Conservation (phyloP, 2,113 vertebrate species). For the Regulus satrapa region DNA sequence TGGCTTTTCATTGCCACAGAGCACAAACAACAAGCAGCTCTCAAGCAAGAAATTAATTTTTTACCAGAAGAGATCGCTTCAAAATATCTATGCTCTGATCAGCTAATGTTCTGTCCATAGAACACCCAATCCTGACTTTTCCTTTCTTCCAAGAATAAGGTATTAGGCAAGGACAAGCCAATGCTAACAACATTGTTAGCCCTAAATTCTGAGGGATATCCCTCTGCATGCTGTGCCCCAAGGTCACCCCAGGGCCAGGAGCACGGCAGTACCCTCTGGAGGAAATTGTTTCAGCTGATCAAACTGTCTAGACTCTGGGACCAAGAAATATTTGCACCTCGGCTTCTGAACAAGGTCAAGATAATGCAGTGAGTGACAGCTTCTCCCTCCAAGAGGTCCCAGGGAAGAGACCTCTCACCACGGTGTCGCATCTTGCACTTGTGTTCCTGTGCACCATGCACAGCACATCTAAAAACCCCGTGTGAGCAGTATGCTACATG, state of each 20-base stretch:
- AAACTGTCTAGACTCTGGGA: not conserved
- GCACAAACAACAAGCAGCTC: not conserved
- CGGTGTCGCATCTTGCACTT: not conserved
- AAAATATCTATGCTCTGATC: not conserved
- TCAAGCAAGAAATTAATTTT: not conserved
- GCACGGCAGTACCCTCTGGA: not conserved
- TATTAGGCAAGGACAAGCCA: not conserved
- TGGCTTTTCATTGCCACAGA: not conserved
- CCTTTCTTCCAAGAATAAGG: not conserved
- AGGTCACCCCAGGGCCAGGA: not conserved
- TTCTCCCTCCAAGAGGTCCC: not conserved
- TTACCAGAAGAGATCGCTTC: not conserved
- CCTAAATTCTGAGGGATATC: not conserved
- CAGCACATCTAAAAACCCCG: not conserved
- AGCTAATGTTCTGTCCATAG: not conserved
- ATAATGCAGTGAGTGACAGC: not conserved
- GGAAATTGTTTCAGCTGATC: not conserved
- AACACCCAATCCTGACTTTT: not conserved
- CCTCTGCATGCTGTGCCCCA: not conserved
- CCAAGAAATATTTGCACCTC: not conserved
- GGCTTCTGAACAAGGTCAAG: not conserved
- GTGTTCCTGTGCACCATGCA: not conserved
- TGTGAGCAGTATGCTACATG: not conserved
- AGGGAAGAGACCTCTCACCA: not conserved
- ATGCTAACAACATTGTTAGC: not conserved